Evolutionary conservation across 2,113 vertebrate genomes (phyloP), one percentile per base, ranked within the genome.

Genomic region (Pheucticus melanocephalus): DNA sequence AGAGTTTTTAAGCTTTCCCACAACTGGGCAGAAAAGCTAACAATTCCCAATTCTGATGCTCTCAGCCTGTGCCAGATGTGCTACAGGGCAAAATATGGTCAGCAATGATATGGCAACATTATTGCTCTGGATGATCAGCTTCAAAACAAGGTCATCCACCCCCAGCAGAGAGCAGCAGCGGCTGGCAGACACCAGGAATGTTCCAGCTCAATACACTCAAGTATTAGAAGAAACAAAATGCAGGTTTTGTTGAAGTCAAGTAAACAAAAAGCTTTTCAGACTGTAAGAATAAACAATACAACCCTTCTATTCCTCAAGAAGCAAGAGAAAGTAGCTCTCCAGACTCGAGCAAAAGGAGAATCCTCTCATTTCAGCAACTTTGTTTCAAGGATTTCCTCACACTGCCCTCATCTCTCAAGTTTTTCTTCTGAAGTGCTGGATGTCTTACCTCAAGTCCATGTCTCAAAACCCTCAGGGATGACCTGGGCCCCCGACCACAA

Each of bases 361-460:
- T 40, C 33, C 27, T 27, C 40, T 37, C 27, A 42, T 54, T 71
- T 79, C 45, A 76, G 45, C 19, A 45, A 9, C 30, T n/a, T 61
- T 30, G 53, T 27, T 92, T 47, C 28, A 72, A 59, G 4, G 23
- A 44, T 24, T 59, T 63, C 16, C 37, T 63, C 56, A 14, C 28
- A 20, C 5, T 2, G 1, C 11, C 18, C 33, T 40, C 2, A 3
- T 35, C 5, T 56, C 61, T 57, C 12, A 68, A 64, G 15, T 20
- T 48, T 21, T n/a, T 78, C 12, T 59, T 33, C 16, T 17, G 0
- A 69, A 33, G 5, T 23, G 35, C 9, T 77, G 47, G 6, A 64
- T 56, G 20, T 76, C 95, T 97, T 97, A 99, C 99, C 99, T 99
- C 99, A 60, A 99, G 98, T 81, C 99, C 99, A 27, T 99, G 99